A percentile compares a stretch with the other conserved stretches of the same genome.
Evolutionary conservation across 37 sponge, comb jelly and placozoan species (phyloP).

Genomic region (Ianthella basta): DNA sequence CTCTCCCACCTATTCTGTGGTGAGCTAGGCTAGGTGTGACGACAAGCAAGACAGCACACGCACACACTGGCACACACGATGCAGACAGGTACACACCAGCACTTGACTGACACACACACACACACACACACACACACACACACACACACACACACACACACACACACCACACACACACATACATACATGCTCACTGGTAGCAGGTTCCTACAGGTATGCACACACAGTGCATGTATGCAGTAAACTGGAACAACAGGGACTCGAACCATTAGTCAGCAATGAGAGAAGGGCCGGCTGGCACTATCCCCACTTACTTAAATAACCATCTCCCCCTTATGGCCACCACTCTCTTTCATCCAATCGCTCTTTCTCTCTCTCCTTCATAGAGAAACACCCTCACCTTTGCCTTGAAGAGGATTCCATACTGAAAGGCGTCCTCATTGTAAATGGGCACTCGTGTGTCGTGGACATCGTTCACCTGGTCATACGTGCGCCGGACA

Average conservation of each 20-base stretch:
- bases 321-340: background rate
- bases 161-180: too few relatives aligned
- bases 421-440: slow-evolving; percentile 91
- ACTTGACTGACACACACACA: too few relatives aligned
- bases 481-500: slow-evolving; percentile 42
- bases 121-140: too few relatives aligned
- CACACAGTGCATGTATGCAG: background rate
- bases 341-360: too few relatives aligned
- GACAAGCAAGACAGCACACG: too few relatives aligned
- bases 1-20: too few relatives aligned
- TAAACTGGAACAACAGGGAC: too few relatives aligned
- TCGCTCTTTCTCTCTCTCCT: background rate
- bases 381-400: slow-evolving; percentile 56
- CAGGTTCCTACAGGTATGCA: background rate
- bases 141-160: too few relatives aligned
- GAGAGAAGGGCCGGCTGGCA: background rate
- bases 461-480: slow-evolving; percentile 84
- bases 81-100: too few relatives aligned
- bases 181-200: too few relatives aligned
- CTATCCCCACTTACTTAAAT: background rate
- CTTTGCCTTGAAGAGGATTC: slow-evolving; percentile 89
- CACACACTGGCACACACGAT: too few relatives aligned
- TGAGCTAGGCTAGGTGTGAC: too few relatives aligned
- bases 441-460: slow-evolving; percentile 90
- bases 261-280: slow-evolving; percentile 1